Percentiles rank a stretch among this genome's conserved stretches.
Conservation (phyloP, 2,113 vertebrate species). For the Sigmodon hispidus region DNA sequence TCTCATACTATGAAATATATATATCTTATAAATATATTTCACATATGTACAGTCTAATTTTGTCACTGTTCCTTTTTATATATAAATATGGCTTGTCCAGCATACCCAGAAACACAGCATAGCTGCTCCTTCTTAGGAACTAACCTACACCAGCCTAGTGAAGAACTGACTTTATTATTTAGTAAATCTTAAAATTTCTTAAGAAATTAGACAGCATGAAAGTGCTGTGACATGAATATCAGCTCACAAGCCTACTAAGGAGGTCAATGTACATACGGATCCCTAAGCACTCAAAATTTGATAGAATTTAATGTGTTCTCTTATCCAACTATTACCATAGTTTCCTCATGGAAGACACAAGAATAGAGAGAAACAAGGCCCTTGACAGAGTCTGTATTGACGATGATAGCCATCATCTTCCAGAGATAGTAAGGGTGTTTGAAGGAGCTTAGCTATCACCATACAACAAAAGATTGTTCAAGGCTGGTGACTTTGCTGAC, state of each 20-base stretch:
- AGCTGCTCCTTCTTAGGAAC: background rate
- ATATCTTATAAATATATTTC: background rate
- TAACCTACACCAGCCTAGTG: background rate
- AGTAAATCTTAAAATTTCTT: background rate
- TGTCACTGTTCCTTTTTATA: background rate
- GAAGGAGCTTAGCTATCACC: background rate
- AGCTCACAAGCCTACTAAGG: background rate
- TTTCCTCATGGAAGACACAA: background rate
- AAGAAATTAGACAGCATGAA: background rate
- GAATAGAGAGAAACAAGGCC: background rate
- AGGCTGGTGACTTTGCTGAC: background rate
- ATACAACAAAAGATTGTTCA: background rate
- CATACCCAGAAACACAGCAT: background rate
- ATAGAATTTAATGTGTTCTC: background rate
- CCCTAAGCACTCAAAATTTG: background rate
- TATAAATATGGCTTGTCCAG: background rate
- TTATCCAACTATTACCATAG: background rate
- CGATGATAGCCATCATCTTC: background rate
- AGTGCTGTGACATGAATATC: background rate
- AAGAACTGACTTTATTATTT: constrained; percentile 16
- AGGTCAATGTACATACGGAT: background rate
- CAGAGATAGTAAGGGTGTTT: background rate
- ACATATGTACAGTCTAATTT: background rate
- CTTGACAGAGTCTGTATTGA: background rate
- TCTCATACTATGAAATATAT: background rate